Evolutionary conservation across 2,888 invertebrate genomes (phyloP).

Genomic region (Scaptomyza reducta): DNA sequence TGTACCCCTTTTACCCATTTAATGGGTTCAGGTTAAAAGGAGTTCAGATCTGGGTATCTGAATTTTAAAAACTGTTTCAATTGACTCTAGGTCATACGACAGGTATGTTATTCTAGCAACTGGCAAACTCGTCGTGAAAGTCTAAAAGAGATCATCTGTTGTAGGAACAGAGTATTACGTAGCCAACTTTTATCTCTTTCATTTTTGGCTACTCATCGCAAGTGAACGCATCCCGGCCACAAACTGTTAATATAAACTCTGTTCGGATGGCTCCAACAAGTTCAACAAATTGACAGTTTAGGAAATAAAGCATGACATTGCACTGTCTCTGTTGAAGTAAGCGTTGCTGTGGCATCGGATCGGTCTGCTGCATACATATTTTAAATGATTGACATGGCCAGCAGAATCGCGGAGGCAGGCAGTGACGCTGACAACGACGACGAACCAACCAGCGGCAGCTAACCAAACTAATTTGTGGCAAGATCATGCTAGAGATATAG

Average conservation of each 20-base stretch:
- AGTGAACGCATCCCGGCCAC: slow-evolving; percentile 24
- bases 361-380: slow-evolving; percentile 35
- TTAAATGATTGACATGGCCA: slow-evolving; percentile 57
- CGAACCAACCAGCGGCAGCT: slow-evolving; percentile 61
- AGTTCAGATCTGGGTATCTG: too few relatives aligned
- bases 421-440: slow-evolving; percentile 12
- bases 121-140: too few relatives aligned
- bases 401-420: slow-evolving; percentile 39
- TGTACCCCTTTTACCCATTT: too few relatives aligned
- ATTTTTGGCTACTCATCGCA: slow-evolving; percentile 48
- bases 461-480: slow-evolving; percentile 80
- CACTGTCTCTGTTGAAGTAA: slow-evolving; percentile 64
- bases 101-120: too few relatives aligned
- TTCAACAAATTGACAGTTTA: slow-evolving; percentile 81
- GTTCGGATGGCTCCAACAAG: slow-evolving; percentile 37
- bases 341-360: slow-evolving; percentile 19
- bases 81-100: too few relatives aligned
- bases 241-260: slow-evolving; percentile 24
- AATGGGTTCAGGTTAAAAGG: too few relatives aligned
- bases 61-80: too few relatives aligned
- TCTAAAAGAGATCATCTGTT: too few relatives aligned
- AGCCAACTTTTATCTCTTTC: background rate
- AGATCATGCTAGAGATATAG: slow-evolving; percentile 78
- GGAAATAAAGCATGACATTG: slow-evolving; percentile 83
- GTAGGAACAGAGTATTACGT: background rate